Evolutionary conservation across 2,113 vertebrate genomes (phyloP).

Genomic region (Nansenia antarctica): DNA sequence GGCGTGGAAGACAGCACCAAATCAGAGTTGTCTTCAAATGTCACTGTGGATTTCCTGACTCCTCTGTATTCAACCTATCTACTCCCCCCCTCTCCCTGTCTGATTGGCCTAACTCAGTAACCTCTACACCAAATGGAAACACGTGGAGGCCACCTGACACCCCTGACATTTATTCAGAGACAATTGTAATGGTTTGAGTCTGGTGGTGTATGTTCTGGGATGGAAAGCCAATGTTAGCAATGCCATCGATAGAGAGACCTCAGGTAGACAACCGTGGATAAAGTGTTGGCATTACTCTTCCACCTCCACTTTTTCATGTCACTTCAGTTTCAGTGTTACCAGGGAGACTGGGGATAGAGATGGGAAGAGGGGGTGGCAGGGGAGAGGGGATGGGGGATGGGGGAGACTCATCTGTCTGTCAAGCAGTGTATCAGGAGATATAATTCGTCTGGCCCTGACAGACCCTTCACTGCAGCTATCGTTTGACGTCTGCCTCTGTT

Average conservation of each 20-base stretch:
- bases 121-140: constrained; percentile 25
- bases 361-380: constrained; percentile 41
- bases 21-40: constrained; percentile 28
- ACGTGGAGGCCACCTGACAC: constrained; percentile 45
- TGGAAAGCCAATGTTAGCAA: constrained; percentile 46
- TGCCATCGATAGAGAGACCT: constrained; percentile 53
- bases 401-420: constrained; percentile 57
- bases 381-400: constrained; percentile 22
- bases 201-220: constrained; percentile 24
- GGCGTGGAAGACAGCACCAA: constrained; percentile 9
- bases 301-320: constrained; percentile 61
- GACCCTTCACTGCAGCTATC: constrained; percentile 54
- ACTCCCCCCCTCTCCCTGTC: constrained; percentile 43
- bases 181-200: constrained; percentile 49
- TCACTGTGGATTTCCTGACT: constrained; percentile 46
- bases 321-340: constrained; percentile 43
- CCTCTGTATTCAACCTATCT: constrained; percentile 38
- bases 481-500: constrained; percentile 44
- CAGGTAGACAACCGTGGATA: constrained; percentile 51
- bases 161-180: constrained; percentile 63
- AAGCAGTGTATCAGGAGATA: constrained; percentile 59
- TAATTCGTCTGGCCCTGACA: constrained; percentile 63
- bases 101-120: constrained; percentile 44
- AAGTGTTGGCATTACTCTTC: constrained; percentile 57
- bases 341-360: constrained; percentile 29